phyloP scores from a whole-genome alignment of 2,797 vertebrate genomes.

The Neosilurus mollespiculum region DNA sequence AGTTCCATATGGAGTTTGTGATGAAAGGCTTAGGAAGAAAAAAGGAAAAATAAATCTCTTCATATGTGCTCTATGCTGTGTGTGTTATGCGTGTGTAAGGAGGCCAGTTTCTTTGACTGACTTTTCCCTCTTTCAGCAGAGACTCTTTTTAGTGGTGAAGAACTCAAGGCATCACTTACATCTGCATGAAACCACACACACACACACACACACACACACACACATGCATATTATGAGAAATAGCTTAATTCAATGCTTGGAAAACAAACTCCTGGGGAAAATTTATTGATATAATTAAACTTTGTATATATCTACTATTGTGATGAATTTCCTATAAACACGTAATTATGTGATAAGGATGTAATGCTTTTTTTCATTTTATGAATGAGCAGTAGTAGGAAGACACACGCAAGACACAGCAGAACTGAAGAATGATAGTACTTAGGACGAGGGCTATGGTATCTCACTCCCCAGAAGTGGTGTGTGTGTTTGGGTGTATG shows the following conservation, averaged over 20 bases:
- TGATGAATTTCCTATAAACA: conserved; percentile 40
- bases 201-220: not conserved
- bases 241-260: conserved; percentile 16
- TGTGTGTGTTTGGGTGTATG: conserved; percentile 14
- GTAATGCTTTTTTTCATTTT: not conserved
- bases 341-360: conserved; percentile 43
- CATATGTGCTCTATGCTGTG: conserved; percentile 50
- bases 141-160: conserved; percentile 49
- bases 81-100: conserved; percentile 34
- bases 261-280: conserved; percentile 42
- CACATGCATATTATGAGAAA: conserved; percentile 20
- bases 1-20: conserved; percentile 59
- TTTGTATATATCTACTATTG: conserved; percentile 24
- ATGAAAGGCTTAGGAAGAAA: conserved; percentile 49
- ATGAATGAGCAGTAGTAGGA: not conserved
- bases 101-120: conserved; percentile 26
- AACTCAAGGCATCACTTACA: conserved; percentile 48
- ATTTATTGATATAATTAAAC: conserved; percentile 38
- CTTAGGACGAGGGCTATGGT: conserved; percentile 2
- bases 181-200: conserved; percentile 41
- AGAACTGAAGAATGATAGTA: not conserved
- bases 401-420: not conserved
- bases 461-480: not conserved
- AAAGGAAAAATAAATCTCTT: conserved; percentile 46
- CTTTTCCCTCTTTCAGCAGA: conserved; percentile 34